Percentiles rank a stretch among this genome's conserved stretches.
Evolutionary conservation across 2,888 invertebrate genomes (phyloP).

Genomic region (Drosophila crucigera): DNA sequence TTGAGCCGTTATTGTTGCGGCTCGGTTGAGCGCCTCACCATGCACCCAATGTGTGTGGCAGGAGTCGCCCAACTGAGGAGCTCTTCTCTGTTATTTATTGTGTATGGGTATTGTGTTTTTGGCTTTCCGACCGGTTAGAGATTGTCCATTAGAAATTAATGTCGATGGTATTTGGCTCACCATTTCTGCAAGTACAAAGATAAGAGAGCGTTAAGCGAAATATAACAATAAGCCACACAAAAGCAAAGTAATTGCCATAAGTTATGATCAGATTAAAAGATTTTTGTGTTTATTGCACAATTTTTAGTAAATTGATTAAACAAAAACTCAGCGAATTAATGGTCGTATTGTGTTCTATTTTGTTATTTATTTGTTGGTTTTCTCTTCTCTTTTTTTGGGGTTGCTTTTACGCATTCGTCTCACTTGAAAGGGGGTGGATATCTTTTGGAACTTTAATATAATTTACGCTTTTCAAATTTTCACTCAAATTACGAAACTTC

Average conservation of each 20-base stretch:
- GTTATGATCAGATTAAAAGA: slow-evolving; percentile 35
- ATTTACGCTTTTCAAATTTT: neutral
- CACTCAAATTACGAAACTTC: neutral
- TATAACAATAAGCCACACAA: slow-evolving; percentile 37
- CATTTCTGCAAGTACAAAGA: slow-evolving; percentile 53
- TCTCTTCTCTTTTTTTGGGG: neutral
- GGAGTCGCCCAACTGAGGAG: slow-evolving; percentile 28
- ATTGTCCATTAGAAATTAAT: slow-evolving; percentile 57
- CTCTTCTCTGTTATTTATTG: slow-evolving; percentile 52
- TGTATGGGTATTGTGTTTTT: slow-evolving; percentile 33
- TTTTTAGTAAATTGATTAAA: slow-evolving; percentile 21
- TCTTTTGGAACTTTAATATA: neutral
- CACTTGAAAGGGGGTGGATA: neutral
- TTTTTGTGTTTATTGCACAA: slow-evolving; percentile 36
- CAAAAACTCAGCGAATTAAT: slow-evolving; percentile 17
- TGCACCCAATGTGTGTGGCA: slow-evolving; percentile 28
- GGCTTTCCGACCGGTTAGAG: slow-evolving; percentile 38
- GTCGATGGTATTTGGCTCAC: slow-evolving; percentile 29
- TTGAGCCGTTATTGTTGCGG: slow-evolving; percentile 61
- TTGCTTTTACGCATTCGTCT: neutral
- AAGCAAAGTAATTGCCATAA: slow-evolving; percentile 28
- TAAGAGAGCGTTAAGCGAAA: slow-evolving; percentile 36
- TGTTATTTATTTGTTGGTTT: slow-evolving; percentile 11
- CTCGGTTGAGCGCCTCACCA: slow-evolving; percentile 42
- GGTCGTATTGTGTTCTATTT: slow-evolving; percentile 14